Base-by-base conservation (phyloP, 2,888 invertebrate species). In the Ceratothoa steindachneri region DNA sequence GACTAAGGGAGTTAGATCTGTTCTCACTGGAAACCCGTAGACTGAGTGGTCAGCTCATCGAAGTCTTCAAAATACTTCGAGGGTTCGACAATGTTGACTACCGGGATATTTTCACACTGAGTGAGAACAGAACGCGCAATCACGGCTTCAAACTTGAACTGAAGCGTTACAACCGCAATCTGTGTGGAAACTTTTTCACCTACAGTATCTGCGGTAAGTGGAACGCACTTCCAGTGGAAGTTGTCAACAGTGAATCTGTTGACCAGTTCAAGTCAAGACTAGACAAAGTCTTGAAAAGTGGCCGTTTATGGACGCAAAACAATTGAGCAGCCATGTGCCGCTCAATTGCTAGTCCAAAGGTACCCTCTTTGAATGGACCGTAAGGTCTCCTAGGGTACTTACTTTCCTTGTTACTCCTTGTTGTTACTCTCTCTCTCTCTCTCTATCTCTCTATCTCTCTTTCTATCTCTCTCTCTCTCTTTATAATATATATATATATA, bases 401-500 rank as follows among this genome's bases (percentile, higher is more conserved):
- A 5, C 15, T 41, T 41, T 41, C 41, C 41, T 41, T 41, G 41
- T 15, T 9, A 41, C 41, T 41, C 41, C 41, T 41, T 41, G 41
- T 41, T 41, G 41, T 41, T 9, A 41, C 41, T 41, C 41, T 41
- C 41, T 15, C 5, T 15, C 41, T 15, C 15, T 15, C 41, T 5
- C 15, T 41, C 41, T 15, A 9, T 41, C 41, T 15, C 41, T 41
- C 41, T 60, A n/a, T 60, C 60, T 60, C 60, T 60, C 60, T 60
- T 24, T 60, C 60, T 60, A n/a, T 60, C 60, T 60, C 60, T 60
- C 60, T 60, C 60, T 60, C 60, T 60, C 60, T 60, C 60, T 60
- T 24, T 7, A 41, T 41, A 41, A 41, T 41, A 41, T 41, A 41
- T 41, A 41, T 41, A 41, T 41, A 41, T 41, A 41, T 41, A 41